phyloP scores from a whole-genome alignment of 2,888 invertebrate genomes.

The Netelia inedita region DNA sequence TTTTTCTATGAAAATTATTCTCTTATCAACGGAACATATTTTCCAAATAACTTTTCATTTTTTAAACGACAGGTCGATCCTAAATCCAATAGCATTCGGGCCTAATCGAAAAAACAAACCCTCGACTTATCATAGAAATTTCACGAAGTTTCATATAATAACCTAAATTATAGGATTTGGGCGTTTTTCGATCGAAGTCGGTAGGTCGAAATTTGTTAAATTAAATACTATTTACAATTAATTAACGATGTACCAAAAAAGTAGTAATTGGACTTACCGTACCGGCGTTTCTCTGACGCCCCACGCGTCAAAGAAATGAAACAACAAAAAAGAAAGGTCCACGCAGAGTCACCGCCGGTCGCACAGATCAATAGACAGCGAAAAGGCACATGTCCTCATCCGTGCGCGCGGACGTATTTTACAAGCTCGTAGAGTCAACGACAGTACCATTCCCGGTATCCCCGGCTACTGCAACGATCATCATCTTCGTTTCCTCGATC shows the following conservation, averaged over 20 bases:
- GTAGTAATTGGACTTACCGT: conserved; percentile 25
- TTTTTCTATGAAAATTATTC: too few species aligned
- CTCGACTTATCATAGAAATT: too few species aligned
- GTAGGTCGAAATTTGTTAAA: too few species aligned
- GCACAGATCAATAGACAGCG: conserved; percentile 81
- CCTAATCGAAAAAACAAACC: too few species aligned
- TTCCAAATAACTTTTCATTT: too few species aligned
- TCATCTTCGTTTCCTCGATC: neutral
- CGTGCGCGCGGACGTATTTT: conserved; percentile 29
- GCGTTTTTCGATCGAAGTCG: too few species aligned
- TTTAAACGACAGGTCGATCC: too few species aligned
- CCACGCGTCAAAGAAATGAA: conserved; percentile 21
- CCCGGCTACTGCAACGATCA: neutral
- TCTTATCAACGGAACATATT: too few species aligned
- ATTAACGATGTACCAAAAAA: conserved; percentile 1
- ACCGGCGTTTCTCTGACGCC: conserved; percentile 43
- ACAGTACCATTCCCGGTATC: neutral
- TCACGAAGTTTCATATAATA: too few species aligned
- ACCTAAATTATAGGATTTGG: too few species aligned
- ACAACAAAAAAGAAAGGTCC: conserved; percentile 73
- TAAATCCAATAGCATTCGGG: too few species aligned
- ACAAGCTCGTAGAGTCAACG: conserved; percentile 4
- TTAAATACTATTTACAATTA: neutral
- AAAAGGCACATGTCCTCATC: conserved; percentile 80
- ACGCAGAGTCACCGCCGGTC: conserved; percentile 69